These are phyloP conservation scores for Ormyrus pomaceus DNA, from an alignment of 2,888 invertebrate species.

Conservation along the genomic window DNA sequence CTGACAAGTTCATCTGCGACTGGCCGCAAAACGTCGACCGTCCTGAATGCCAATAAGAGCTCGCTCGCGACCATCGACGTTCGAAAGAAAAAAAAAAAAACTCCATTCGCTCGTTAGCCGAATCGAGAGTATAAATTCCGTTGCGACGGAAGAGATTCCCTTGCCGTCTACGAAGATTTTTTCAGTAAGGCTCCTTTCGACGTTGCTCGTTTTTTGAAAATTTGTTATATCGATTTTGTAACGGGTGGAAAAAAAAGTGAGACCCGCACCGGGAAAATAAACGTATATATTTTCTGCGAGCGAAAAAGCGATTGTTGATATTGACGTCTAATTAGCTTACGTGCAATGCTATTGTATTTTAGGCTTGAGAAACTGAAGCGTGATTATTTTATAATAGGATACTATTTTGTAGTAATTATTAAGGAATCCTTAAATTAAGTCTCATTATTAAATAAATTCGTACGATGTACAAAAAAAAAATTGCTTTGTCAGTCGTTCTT, in stretches of 20 bases:
- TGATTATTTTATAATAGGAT: neutral
- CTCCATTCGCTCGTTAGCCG: neutral
- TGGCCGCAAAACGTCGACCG: constrained; percentile 87
- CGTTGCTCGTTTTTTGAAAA: too few species aligned
- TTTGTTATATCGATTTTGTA: neutral
- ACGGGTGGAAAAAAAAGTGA: constrained; percentile 8
- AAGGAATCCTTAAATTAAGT: constrained; percentile 29
- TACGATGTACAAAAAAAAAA: constrained; percentile 7
- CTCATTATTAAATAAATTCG: constrained; percentile 29
- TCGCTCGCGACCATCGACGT: neutral
- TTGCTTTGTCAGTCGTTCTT: too few species aligned
- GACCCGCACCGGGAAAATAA: constrained; percentile 35
- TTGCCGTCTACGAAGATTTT: too few species aligned
- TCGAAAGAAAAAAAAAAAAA: constrained; percentile 1
- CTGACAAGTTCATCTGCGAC: constrained; percentile 84
- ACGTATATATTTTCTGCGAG: constrained; percentile 4
- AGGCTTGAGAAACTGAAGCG: neutral
- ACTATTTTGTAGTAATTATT: constrained; percentile 14
- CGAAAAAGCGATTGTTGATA: neutral
- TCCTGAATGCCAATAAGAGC: constrained; percentile 76
- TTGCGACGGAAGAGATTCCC: neutral
- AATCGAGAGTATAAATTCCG: too few species aligned
- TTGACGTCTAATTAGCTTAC: constrained; percentile 8
- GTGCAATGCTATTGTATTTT: constrained; percentile 12
- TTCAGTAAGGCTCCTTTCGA: too few species aligned